Evolutionary conservation across 1,140 invertebrate species (phyloP).

Genomic region (Triops cancriformis): DNA sequence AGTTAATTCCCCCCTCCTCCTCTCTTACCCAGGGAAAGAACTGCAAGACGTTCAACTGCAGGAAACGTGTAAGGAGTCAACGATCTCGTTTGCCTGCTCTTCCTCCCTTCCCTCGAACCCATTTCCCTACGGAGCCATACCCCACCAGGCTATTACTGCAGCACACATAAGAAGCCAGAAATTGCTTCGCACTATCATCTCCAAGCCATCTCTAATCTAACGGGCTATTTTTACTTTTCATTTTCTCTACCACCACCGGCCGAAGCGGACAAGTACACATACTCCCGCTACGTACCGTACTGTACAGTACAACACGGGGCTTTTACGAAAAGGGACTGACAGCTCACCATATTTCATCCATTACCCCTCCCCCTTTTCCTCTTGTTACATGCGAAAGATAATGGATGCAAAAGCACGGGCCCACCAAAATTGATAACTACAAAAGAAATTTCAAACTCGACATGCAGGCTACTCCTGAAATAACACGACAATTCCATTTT

Average conservation of each 20-base stretch:
- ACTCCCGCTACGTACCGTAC: not conserved
- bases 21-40: not conserved
- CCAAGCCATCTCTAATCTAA: slow-evolving; percentile 3
- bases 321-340: not conserved
- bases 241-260: not conserved
- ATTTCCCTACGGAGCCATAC: slow-evolving; percentile 9
- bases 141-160: not conserved
- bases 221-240: slow-evolving; percentile 6
- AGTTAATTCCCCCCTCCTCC: too few relatives aligned
- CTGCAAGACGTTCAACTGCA: not conserved
- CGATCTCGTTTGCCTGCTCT: not conserved
- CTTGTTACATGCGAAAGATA: not conserved
- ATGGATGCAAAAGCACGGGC: not conserved
- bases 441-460: too few relatives aligned
- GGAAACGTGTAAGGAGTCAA: not conserved
- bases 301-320: too few relatives aligned
- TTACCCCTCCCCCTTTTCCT: not conserved
- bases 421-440: not conserved
- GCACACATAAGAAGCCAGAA: slow-evolving; percentile 13
- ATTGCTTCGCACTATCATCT: slow-evolving; percentile 13
- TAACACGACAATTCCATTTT: too few relatives aligned
- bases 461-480: too few relatives aligned
- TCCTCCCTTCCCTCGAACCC: not conserved
- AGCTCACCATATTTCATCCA: not conserved
- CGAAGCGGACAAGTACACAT: not conserved